Conservation (phyloP, 2,888 invertebrate genomes). For the Andricus curvator region DNA sequence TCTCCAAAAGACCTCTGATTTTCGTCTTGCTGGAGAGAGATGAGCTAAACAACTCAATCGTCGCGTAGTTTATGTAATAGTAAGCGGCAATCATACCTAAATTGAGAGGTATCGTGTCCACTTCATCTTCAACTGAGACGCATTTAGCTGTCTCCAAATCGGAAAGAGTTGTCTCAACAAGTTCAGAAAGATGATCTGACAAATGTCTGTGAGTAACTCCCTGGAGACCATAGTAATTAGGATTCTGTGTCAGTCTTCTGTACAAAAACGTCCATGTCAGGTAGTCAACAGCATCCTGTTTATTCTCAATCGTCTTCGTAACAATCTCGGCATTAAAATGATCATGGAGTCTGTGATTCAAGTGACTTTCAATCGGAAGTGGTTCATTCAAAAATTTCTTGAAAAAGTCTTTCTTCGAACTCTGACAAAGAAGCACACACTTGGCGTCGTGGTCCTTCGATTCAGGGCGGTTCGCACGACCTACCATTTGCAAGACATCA, state of each 20-base stretch:
- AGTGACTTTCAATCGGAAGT: constrained; percentile 97
- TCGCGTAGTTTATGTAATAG: constrained; percentile 99
- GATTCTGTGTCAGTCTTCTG: constrained; percentile 97
- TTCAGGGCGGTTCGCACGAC: constrained; percentile 95
- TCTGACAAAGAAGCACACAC: constrained; percentile 97
- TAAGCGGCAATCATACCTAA: constrained; percentile 99
- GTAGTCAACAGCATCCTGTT: constrained; percentile 99
- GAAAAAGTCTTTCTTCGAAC: constrained; percentile 98
- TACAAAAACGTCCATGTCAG: constrained; percentile 99
- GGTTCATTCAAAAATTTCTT: constrained; percentile 99
- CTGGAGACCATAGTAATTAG: constrained; percentile 99
- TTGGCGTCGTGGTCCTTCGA: constrained; percentile 93
- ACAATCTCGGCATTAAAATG: constrained; percentile 99
- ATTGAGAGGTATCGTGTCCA: constrained; percentile 98
- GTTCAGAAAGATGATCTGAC: constrained; percentile 98
- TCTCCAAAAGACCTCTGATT: constrained; percentile 97
- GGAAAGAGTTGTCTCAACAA: constrained; percentile 96
- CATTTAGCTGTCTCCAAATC: constrained; percentile 98
- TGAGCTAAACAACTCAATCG: constrained; percentile 98
- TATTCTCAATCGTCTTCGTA: constrained; percentile 99
- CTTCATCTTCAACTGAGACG: constrained; percentile 98
- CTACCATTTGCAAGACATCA: constrained; percentile 98
- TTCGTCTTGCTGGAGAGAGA: constrained; percentile 98
- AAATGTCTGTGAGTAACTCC: constrained; percentile 98
- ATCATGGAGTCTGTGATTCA: constrained; percentile 98